Percentiles rank a stretch among this genome's conserved stretches.
These are phyloP conservation scores for Dicrurus megarhynchus DNA, from an alignment of 2,113 vertebrate genomes.

Conservation along the genomic window DNA sequence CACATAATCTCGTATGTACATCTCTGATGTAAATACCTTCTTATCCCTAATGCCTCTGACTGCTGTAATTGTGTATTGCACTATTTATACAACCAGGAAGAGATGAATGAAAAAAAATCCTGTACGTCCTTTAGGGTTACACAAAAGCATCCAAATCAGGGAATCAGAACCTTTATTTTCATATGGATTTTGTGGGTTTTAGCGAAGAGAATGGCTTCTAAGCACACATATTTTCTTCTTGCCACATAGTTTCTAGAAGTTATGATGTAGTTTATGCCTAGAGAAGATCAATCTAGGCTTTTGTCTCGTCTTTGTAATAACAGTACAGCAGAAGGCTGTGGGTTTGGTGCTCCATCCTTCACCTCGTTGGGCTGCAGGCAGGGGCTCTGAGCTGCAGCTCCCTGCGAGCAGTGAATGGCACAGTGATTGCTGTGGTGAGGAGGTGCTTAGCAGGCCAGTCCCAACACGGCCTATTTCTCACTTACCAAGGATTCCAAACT, in stretches of 20 bases:
- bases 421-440: not conserved
- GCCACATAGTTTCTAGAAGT: not conserved
- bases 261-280: not conserved
- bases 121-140: not conserved
- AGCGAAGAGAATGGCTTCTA: not conserved
- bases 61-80: not conserved
- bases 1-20: slow-evolving; percentile 12
- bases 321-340: not conserved
- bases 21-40: slow-evolving; percentile 24
- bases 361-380: not conserved
- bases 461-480: slow-evolving; percentile 27
- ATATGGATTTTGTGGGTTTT: not conserved
- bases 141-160: not conserved
- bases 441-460: slow-evolving; percentile 61
- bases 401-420: not conserved
- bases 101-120: not conserved
- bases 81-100: slow-evolving; percentile 22
- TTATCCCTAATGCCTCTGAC: slow-evolving; percentile 20
- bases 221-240: not conserved
- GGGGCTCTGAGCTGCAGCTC: not conserved
- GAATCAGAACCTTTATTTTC: not conserved
- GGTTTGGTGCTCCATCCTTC: not conserved
- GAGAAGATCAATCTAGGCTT: not conserved
- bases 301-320: not conserved
- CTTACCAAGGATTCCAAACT: slow-evolving; percentile 61